A percentile compares a stretch with the other conserved stretches of the same genome.
Evolutionary conservation across 2,113 vertebrate genomes (phyloP).

Genomic region (Coptodon rendalli): DNA sequence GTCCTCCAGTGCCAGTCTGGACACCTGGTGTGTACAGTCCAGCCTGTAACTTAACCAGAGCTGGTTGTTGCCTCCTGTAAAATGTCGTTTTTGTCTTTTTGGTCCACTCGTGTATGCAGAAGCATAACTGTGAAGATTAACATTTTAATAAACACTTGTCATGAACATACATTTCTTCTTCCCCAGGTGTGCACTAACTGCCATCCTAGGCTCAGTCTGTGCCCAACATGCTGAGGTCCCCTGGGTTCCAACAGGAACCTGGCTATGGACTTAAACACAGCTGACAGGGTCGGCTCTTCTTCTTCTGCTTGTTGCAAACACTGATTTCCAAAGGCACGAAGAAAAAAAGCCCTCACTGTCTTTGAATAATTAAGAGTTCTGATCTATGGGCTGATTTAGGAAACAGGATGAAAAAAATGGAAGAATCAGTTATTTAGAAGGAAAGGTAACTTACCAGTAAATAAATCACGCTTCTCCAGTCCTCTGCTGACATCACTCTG

Average conservation of each 20-base stretch:
- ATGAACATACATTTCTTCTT: no score
- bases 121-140: neutral
- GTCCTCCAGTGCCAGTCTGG: conserved; percentile 99
- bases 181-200: conserved; percentile 89
- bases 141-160: neutral
- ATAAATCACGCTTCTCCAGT: neutral
- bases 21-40: conserved; percentile 88
- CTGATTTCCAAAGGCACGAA: neutral
- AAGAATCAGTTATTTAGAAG: neutral
- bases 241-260: conserved; percentile 97
- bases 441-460: neutral
- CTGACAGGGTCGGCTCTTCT: neutral
- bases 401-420: accelerated
- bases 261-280: conserved; percentile 81
- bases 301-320: neutral
- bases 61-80: neutral
- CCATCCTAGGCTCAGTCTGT: conserved; percentile 96
- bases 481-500: neutral
- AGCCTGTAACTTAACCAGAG: neutral
- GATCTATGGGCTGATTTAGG: neutral
- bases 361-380: neutral
- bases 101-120: neutral
- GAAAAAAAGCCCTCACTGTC: neutral
- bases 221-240: conserved; percentile 92
- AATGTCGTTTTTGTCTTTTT: neutral